Evolutionary conservation across 1,140 invertebrate species (phyloP).

Genomic region (Drosophila burlai): DNA sequence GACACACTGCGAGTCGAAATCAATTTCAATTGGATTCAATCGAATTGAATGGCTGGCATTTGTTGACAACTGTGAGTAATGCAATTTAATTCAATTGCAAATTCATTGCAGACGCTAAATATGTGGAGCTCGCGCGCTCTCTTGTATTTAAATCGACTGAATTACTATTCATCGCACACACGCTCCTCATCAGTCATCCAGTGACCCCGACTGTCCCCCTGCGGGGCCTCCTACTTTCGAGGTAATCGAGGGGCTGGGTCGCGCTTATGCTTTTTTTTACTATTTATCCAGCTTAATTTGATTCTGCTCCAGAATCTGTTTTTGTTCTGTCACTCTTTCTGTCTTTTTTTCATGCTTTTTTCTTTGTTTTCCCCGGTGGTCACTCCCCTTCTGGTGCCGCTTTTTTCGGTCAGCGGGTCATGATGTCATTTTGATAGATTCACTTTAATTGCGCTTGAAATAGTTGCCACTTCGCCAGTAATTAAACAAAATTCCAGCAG

Average conservation of each 20-base stretch:
- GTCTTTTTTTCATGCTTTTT: not conserved
- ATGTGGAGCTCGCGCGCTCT: constrained; percentile 37
- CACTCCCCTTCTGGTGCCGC: constrained; percentile 30
- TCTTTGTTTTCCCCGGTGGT: constrained; percentile 4
- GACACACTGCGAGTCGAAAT: constrained; percentile 54
- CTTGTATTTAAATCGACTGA: constrained; percentile 67
- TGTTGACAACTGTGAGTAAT: constrained; percentile 82
- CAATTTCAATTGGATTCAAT: constrained; percentile 81
- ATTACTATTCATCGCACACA: constrained; percentile 72
- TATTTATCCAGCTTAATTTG: constrained; percentile 70
- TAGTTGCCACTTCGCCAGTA: constrained; percentile 17
- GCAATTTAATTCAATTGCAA: constrained; percentile 83
- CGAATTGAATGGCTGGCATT: constrained; percentile 79
- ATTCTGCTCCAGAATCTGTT: constrained; percentile 30
- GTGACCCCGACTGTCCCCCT: not conserved
- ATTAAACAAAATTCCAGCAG: constrained; percentile 43
- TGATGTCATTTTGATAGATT: constrained; percentile 80
- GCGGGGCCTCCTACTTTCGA: not conserved
- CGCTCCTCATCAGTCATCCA: constrained; percentile 37
- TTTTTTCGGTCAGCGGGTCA: constrained; percentile 78
- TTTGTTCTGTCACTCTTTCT: constrained; percentile 11
- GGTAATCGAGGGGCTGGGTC: constrained; percentile 21
- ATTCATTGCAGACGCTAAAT: constrained; percentile 66
- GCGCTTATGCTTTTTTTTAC: constrained; percentile 42
- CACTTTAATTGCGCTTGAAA: constrained; percentile 67